These are phyloP conservation scores for Oscheius sp. DNA, from an alignment of 2,888 invertebrate species.

Conservation along the genomic window DNA sequence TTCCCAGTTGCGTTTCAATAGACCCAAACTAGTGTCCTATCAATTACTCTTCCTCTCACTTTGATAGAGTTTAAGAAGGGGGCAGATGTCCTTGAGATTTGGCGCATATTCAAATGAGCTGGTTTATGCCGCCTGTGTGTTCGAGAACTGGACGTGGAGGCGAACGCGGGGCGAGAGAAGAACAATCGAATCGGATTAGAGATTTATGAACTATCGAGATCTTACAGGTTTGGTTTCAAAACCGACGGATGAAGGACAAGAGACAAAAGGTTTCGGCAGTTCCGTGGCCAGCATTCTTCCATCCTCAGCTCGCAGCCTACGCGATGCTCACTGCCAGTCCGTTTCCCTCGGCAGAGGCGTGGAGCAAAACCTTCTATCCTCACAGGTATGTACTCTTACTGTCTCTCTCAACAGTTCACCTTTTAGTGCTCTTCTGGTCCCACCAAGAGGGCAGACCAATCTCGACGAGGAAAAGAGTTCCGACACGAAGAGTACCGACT, in stretches of 20 bases:
- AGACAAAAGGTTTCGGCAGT: conserved; percentile 84
- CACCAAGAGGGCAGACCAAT: neutral
- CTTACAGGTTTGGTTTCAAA: conserved; percentile 89
- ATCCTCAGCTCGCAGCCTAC: conserved; percentile 89
- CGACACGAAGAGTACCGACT: conserved; percentile 7
- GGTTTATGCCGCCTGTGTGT: conserved; percentile 24
- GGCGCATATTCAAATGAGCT: conserved; percentile 31
- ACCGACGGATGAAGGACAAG: conserved; percentile 96
- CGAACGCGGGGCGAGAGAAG: neutral
- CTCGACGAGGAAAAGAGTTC: conserved; percentile 19
- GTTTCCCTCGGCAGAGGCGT: conserved; percentile 78
- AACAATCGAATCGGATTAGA: conserved; percentile 12
- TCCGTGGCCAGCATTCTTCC: conserved; percentile 87
- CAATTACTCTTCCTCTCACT: too few species aligned
- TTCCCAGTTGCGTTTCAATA: too few species aligned
- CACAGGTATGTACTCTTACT: conserved; percentile 13
- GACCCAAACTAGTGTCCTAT: too few species aligned
- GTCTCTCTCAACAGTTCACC: neutral
- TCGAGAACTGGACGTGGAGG: conserved; percentile 6
- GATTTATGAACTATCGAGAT: conserved; percentile 44
- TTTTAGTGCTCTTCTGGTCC: conserved; percentile 17
- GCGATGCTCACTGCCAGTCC: conserved; percentile 82
- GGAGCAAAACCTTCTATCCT: conserved; percentile 75
- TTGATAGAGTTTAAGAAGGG: neutral
- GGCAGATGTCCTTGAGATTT: conserved; percentile 31